Evolutionary conservation across 2,797 vertebrate genomes (phyloP).

Genomic region (Argentina silus): DNA sequence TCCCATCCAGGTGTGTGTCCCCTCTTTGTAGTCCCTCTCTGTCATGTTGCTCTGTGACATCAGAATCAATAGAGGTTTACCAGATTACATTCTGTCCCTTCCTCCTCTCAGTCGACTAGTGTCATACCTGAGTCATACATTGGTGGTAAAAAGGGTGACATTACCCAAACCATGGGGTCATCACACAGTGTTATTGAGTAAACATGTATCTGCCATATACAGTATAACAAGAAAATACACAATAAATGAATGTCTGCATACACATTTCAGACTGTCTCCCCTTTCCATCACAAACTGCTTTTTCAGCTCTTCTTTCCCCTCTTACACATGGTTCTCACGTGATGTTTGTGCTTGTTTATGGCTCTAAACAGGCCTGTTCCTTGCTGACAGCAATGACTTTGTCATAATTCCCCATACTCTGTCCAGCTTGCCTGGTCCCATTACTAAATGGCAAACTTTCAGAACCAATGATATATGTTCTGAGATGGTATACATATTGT

Average conservation of each 20-base stretch:
- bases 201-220: not conserved
- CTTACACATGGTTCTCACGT: not conserved
- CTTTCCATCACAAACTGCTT: not conserved
- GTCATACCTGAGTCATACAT: slow-evolving; percentile 3
- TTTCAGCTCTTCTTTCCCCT: not conserved
- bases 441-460: not conserved
- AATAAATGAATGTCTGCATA: not conserved
- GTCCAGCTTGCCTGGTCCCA: not conserved
- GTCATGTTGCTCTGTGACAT: slow-evolving; percentile 1
- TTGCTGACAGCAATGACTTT: not conserved
- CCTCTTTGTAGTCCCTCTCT: not conserved
- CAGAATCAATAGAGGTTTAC: slow-evolving; percentile 12
- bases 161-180: not conserved
- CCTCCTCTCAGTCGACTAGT: not conserved
- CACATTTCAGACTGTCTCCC: not conserved
- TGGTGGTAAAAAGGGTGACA: not conserved
- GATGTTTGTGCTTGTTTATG: not conserved
- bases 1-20: not conserved
- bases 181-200: not conserved
- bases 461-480: not conserved
- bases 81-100: slow-evolving; percentile 4
- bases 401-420: not conserved
- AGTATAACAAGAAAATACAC: not conserved
- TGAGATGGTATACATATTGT: not conserved
- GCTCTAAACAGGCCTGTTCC: not conserved